phyloP scores from a whole-genome alignment of 2,888 invertebrate species.

The Plagodis pulveraria region DNA sequence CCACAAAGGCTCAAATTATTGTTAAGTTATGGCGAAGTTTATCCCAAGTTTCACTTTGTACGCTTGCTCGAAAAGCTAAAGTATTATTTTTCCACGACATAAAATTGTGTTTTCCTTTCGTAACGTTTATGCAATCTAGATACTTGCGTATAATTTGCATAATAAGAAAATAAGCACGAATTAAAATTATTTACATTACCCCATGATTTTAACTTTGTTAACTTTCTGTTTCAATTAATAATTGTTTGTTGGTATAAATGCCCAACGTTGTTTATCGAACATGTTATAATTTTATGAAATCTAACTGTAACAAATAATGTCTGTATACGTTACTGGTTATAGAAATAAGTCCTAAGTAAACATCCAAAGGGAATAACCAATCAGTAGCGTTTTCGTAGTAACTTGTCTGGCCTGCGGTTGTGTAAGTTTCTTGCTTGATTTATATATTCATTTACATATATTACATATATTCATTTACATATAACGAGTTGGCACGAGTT shows the following conservation, averaged over 20 bases:
- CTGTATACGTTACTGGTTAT: background rate
- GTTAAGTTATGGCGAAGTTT: slow-evolving; percentile 6
- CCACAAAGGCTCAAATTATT: background rate
- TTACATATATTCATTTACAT: too few relatives aligned
- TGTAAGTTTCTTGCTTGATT: too few relatives aligned
- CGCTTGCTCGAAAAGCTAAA: background rate
- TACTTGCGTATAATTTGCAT: background rate
- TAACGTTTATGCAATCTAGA: background rate
- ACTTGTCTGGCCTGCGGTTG: too few relatives aligned
- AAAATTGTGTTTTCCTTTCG: background rate
- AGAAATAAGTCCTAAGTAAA: slow-evolving; percentile 3
- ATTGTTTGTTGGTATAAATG: background rate
- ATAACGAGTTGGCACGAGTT: too few relatives aligned
- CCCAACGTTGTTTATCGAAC: background rate
- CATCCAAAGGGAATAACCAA: too few relatives aligned
- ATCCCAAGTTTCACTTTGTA: slow-evolving; percentile 8
- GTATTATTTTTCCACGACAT: slow-evolving; percentile 6
- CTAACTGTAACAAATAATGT: slow-evolving; percentile 1
- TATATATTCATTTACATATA: too few relatives aligned
- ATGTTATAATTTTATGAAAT: slow-evolving; percentile 3
- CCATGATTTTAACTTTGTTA: too few relatives aligned
- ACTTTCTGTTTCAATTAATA: too few relatives aligned
- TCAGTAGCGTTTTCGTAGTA: too few relatives aligned
- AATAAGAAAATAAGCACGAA: too few relatives aligned
- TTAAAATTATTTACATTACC: too few relatives aligned